A percentile compares a stretch with the other conserved stretches of the same genome.
Evolutionary conservation across 2,888 invertebrate genomes (phyloP).

Genomic region (Polydrusus tereticollis): DNA sequence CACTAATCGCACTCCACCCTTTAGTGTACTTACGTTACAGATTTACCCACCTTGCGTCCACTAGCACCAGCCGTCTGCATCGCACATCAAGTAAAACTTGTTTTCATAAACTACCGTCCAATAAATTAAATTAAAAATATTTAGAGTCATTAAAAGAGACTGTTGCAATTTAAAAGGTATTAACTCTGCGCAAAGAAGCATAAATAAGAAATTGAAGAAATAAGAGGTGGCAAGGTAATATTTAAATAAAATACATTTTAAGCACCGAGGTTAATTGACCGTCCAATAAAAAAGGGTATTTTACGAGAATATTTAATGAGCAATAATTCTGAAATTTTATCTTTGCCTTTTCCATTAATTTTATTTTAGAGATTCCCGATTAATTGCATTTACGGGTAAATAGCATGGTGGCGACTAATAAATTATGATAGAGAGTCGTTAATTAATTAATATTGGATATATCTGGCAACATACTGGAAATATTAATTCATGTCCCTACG

Average conservation of each 20-base stretch:
- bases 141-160: conserved; percentile 31
- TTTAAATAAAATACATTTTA: conserved; percentile 51
- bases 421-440: neutral
- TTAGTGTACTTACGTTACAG: too few relatives aligned
- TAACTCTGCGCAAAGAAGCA: conserved; percentile 31
- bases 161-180: conserved; percentile 39
- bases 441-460: neutral
- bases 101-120: conserved; percentile 31
- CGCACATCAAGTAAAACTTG: too few relatives aligned
- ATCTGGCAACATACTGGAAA: neutral
- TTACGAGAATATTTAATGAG: conserved; percentile 57
- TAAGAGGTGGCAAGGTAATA: conserved; percentile 46
- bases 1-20: too few relatives aligned
- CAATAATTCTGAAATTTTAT: conserved; percentile 55
- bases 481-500: too few relatives aligned
- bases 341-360: conserved; percentile 55
- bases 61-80: too few relatives aligned
- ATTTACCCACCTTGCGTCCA: too few relatives aligned
- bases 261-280: conserved; percentile 54
- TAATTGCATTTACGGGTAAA: conserved; percentile 30
- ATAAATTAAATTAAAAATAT: conserved; percentile 40
- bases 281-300: conserved; percentile 56
- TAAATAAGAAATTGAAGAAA: conserved; percentile 43
- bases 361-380: conserved; percentile 51
- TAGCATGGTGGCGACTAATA: conserved; percentile 15